These are phyloP conservation scores for Opisthograptis luteolata DNA, from an alignment of 2,888 invertebrate species.

Conservation along the genomic window DNA sequence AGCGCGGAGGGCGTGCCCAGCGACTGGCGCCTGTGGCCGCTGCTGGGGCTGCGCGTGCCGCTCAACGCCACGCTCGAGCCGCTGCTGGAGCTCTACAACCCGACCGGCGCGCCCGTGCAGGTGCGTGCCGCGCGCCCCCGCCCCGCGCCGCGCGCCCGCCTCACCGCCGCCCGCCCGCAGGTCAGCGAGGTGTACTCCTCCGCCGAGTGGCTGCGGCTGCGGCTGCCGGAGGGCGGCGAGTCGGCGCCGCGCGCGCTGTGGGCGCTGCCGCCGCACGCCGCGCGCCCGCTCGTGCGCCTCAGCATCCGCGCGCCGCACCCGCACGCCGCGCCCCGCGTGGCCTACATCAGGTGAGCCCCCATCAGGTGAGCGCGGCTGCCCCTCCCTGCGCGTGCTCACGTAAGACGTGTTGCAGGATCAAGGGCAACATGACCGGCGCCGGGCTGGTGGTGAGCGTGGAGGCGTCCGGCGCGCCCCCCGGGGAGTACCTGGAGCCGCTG, in stretches of 20 bases:
- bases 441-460: constrained; percentile 72
- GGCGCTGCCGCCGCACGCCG: constrained; percentile 95
- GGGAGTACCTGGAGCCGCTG: constrained; percentile 63
- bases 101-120: constrained; percentile 93
- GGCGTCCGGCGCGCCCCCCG: constrained; percentile 60
- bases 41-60: constrained; percentile 95
- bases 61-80: constrained; percentile 95
- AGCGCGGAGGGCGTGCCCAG: constrained; percentile 94
- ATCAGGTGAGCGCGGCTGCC: constrained; percentile 17
- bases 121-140: constrained; percentile 66
- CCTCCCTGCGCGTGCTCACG: too few species aligned
- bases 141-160: too few species aligned
- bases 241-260: constrained; percentile 92
- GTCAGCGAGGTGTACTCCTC: constrained; percentile 93
- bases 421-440: constrained; percentile 64
- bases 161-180: too few species aligned
- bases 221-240: constrained; percentile 90
- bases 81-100: constrained; percentile 97
- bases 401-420: constrained; percentile 59
- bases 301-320: constrained; percentile 82
- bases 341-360: constrained; percentile 25
- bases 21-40: constrained; percentile 95
- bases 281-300: constrained; percentile 94
- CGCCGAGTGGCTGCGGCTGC: constrained; percentile 96
- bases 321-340: constrained; percentile 4